Evolutionary conservation across 2,797 vertebrate species (phyloP), one percentile per base, ranked within the genome.

Genomic region (Pitangus sulphuratus): DNA sequence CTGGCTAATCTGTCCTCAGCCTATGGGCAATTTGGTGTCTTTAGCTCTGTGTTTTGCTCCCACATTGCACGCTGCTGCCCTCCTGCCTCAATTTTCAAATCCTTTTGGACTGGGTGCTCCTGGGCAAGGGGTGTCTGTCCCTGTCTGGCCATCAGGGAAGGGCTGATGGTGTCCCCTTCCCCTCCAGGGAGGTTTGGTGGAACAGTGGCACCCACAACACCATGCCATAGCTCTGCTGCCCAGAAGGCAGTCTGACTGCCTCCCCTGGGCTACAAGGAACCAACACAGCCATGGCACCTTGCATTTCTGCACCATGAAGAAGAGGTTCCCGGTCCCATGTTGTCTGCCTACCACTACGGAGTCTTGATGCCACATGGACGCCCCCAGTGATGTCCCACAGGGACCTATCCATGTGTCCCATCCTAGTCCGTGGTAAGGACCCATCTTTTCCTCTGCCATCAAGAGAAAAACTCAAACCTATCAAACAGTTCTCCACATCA

Each of bases 51-150:
- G 0, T 62, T 90, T 69, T 58, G 35, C 48, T 75, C 28, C 25
- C 20, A 75, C 0, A 0, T 37, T 2, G 1, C 37, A 74, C 5
- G 16, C 24, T 70, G 40, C 53, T 76, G 51, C 22, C 20, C 44
- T 58, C n/a, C 54, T 44, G 20, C 26, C 17, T 58, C 18, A 30
- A 19, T 72, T 82, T 87, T 75, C 26, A 21, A 13, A 61, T 42
- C 17, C 9, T n/a, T 74, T 66, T 89, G 33, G 37, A 90, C 33
- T 35, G 28, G 11, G 33, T 48, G 6, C 50, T 88, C 28, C 72
- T 57, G 21, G 5, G 3, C 65, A 89, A 64, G 33, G 7, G 15
- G 18, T 44, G 4, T 35, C 48, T 40, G 18, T 19, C 51, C 62
- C 40, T 47, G 28, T 10, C 40, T 33, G 11, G 57, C 37, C 15